A percentile compares a stretch with the other conserved stretches of the same genome.
Conservation (phyloP, 2,888 invertebrate species). For the Rhagonycha fulva region DNA sequence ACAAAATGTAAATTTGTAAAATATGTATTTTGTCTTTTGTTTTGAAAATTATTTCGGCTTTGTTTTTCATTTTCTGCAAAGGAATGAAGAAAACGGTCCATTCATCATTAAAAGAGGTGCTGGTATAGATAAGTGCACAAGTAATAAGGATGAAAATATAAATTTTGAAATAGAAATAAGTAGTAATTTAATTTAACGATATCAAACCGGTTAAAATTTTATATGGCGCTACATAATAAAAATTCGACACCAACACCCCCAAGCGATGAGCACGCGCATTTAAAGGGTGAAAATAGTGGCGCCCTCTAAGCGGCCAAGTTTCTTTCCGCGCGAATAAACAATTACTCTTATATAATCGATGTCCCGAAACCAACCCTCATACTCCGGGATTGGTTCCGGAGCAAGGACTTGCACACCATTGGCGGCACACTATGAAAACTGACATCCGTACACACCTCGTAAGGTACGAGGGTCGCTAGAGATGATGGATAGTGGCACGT, state of each 20-base stretch:
- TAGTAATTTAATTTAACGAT: background rate
- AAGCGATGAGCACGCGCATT: conserved; percentile 37
- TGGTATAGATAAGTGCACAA: too few relatives aligned
- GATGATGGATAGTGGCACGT: conserved; percentile 47
- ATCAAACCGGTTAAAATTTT: conserved; percentile 2
- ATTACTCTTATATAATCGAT: conserved; percentile 44
- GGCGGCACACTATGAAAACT: conserved; percentile 29
- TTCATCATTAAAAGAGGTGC: background rate
- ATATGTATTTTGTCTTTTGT: conserved; percentile 53
- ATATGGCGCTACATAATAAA: conserved; percentile 31
- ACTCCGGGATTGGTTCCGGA: conserved; percentile 35
- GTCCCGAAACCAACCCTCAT: conserved; percentile 35
- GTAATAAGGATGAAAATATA: background rate
- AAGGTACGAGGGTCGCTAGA: conserved; percentile 46
- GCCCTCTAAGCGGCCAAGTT: conserved; percentile 52
- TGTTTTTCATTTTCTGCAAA: background rate
- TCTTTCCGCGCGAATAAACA: conserved; percentile 54
- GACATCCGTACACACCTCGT: conserved; percentile 53
- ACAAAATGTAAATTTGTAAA: conserved; percentile 53
- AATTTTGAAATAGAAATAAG: background rate
- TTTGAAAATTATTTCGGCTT: conserved; percentile 30
- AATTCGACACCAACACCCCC: conserved; percentile 37
- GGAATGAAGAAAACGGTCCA: background rate
- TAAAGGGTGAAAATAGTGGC: conserved; percentile 43
- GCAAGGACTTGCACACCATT: conserved; percentile 23